These are phyloP conservation scores for Platycercus adscitus DNA, from an alignment of 2,113 vertebrate genomes.

Conservation along the genomic window DNA sequence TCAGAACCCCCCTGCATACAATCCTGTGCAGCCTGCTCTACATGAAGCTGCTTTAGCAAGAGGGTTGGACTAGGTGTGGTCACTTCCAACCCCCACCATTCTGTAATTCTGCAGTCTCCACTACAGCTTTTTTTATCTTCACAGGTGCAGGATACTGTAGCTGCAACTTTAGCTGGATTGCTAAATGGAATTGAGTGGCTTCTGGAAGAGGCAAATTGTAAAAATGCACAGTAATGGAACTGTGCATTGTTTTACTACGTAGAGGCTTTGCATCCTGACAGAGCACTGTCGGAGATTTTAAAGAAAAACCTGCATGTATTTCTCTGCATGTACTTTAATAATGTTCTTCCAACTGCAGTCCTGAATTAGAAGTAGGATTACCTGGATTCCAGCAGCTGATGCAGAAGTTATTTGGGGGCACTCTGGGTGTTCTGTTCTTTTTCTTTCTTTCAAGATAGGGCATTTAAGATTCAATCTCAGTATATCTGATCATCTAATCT, in stretches of 20 bases:
- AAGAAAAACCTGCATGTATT: background rate
- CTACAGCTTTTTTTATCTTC: background rate
- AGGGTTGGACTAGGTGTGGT: background rate
- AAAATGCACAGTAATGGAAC: conserved; percentile 61
- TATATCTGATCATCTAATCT: background rate
- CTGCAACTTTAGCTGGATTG: conserved; percentile 85
- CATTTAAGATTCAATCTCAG: background rate
- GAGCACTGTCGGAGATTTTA: background rate
- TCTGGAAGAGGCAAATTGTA: conserved; percentile 81
- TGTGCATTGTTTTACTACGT: background rate
- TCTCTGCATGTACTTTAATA: background rate
- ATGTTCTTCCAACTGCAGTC: background rate
- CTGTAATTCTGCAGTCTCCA: background rate
- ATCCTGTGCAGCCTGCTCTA: background rate
- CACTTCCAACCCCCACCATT: background rate
- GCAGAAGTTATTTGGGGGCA: background rate
- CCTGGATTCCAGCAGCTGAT: background rate
- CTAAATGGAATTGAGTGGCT: conserved; percentile 90
- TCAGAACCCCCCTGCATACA: background rate
- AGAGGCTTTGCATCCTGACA: background rate
- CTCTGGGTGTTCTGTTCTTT: background rate
- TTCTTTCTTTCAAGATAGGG: background rate
- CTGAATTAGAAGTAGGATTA: background rate
- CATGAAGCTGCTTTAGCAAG: background rate
- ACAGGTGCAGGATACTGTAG: conserved; percentile 88